Evolutionary conservation across 2,113 vertebrate genomes (phyloP), one percentile per base, ranked within the genome.

Genomic region (Rhabdornis inornatus): DNA sequence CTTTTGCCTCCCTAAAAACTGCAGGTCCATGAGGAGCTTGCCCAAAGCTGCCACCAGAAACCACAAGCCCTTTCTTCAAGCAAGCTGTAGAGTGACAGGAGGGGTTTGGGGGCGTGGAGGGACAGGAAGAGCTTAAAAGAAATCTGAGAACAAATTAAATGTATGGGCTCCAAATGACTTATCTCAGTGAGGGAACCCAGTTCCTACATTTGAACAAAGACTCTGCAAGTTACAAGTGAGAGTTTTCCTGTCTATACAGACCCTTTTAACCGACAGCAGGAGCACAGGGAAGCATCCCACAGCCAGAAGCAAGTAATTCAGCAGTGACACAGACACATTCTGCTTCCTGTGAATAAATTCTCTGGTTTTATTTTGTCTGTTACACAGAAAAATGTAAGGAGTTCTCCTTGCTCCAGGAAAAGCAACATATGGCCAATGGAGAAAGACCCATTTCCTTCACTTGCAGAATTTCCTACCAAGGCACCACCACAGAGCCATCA

Each of bases 61-160:
- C 25, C 2, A 15, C 66, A 53, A 76, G 30, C 8, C 83, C 60
- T 50, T 81, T 70, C 39, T 68, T 68, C 40, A 71, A 44, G 75
- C 16, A 66, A 70, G 21, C 47, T 39, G 14, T 20, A 40, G 49
- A 83, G 35, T 22, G 11, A 27, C 55, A 55, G 60, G 39, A 20
- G 27, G 22, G 13, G 7, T 20, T 86, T 11, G 25, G n/a, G 16
- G 9, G 8, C 0, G 0, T 27, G 33, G 49, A 83, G 53, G 21
- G 53, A 55, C 23, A 33, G 40, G 27, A 65, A 61, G 40, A 87
- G 31, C n/a, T 69, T 82, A 14, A 75, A 80, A 66, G 22, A 65
- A 31, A 25, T 45, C 61, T 1, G 1, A 80, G 49, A 85, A 60
- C 3, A 83, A 89, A 80, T 61, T n/a, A 23, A 61, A 1, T 7